Base-by-base conservation (phyloP, 2,797 vertebrate genomes). In the Gambusia yucatana region DNA sequence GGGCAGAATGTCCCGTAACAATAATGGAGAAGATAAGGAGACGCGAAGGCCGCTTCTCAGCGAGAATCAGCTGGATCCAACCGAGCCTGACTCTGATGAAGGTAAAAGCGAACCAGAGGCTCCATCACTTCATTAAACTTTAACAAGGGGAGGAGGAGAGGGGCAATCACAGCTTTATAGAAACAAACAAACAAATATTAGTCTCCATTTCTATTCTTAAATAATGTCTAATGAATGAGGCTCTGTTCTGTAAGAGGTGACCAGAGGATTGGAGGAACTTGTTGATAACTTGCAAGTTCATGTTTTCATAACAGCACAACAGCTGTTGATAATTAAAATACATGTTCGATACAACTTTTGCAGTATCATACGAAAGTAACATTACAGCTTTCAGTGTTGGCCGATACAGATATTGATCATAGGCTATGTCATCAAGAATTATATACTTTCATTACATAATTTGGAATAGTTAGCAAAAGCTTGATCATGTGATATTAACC, bases 31-130 rank as follows among this genome's bases (percentile, higher is more conserved):
- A 1, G 93, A 95, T 13, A 25, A 46, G 20, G 92, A 90, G 20
- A 81, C 73, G 1, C 76, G 76, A 0, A 87, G 87, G 88, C 94
- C 95, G n/a, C 94, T 96, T 28, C 90, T 95, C 33, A 9, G 30
- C 11, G 63, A 50, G 0, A 46, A 77, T 1, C 4, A 47, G n/a
- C 46, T 50, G 79, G 72, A 85, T 44, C 1, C 70, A 0, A 1
- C 50, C 69, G 86, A 76, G 50, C 14, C 33, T 52, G 91, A 94
- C 47, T 92, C 92, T 0, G 93, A 94, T 16, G 91, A 92, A 86
- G 94, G 94, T 95, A 86, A 61, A 67, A 65, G 0, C 20, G 16
- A 36, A 7, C 16, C 14, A 33, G 14, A 17, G 30, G 59, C 57
- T 59, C n/a, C 57, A 61, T 30, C 52, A n/a, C 52, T 13, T 55